Conservation (phyloP, 1,140 invertebrate species). For the Bombus huntii region DNA sequence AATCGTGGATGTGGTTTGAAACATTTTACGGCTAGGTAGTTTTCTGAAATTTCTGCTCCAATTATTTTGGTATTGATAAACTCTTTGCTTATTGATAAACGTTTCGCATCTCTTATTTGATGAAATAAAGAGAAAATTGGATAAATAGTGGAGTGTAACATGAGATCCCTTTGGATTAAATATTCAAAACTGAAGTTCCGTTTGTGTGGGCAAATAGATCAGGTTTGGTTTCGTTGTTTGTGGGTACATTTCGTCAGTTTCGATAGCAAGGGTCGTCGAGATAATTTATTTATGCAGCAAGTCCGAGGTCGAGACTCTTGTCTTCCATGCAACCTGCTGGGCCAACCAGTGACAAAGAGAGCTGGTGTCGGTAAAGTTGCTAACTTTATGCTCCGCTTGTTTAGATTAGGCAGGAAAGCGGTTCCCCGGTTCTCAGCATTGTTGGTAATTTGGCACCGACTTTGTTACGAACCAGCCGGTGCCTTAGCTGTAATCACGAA, state of each 20-base stretch:
- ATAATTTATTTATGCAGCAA: constrained; percentile 74
- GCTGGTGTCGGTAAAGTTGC: constrained; percentile 76
- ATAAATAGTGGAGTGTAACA: no score
- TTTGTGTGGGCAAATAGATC: not conserved
- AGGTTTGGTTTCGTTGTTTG: not conserved
- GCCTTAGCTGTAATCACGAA: constrained; percentile 58
- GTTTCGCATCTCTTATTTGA: no score
- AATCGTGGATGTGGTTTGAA: no score
- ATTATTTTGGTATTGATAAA: no score
- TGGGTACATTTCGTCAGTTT: not conserved
- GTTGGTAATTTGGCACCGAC: constrained; percentile 79
- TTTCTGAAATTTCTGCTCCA: no score
- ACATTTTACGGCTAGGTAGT: no score
- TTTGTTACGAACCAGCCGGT: constrained; percentile 63
- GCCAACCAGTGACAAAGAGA: constrained; percentile 72
- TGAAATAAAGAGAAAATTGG: no score
- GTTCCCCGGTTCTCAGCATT: constrained; percentile 69
- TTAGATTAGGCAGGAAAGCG: constrained; percentile 78
- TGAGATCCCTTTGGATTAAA: no score
- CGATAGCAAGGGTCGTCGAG: not conserved
- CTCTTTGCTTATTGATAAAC: no score
- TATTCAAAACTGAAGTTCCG: no score
- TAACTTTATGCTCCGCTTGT: constrained; percentile 79
- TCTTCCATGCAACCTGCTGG: constrained; percentile 67
- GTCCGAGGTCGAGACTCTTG: constrained; percentile 31